Base-by-base conservation (phyloP, 2,888 invertebrate species). In the Azorinus chamasolen region DNA sequence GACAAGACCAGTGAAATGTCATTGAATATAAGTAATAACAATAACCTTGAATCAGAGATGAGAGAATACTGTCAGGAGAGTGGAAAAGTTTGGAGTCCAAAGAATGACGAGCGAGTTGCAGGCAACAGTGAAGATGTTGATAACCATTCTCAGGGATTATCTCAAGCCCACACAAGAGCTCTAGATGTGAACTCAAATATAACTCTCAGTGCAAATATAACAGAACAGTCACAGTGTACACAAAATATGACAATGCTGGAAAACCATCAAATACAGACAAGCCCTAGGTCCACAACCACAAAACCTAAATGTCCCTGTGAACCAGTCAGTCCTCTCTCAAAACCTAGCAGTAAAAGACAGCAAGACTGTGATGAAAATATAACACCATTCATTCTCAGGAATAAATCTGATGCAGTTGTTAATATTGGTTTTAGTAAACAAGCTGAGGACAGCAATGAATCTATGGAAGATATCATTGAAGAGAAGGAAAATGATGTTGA, bases 171-270 rank as follows among this genome's bases (percentile, higher is more conserved):
- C 20, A 22, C 61, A 53, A 37, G 53, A 16, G 59, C 46, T 45
- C 54, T 69, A 53, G 69, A 69, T 45, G 51, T 61, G 54, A 69
- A 69, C 25, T 69, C 69, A 16, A 69, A 69, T 37, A 51, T 68
- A n/a, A 68, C 68, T 45, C 20, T 22, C 50, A 20, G 22, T 20
- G 50, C 50, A n/a, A 24, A 14, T 12, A 12, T 20, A 50, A 50
- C 50, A 50, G 6, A 16, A 53, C 53, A 24, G 32, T 16, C 1
- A 5, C 53, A n/a, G 25, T 25, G 2, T 3, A 24, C 25, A n/a
- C 25, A 27, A 51, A 20, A 20, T 27, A 53, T 32, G 12, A 14
- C 16, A 4, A 32, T 45, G n/a, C 32, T 32, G 32, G 5, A 32
- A 32, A 32, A 32, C 32, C 32, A 32, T 32, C 10, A 32, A 4